phyloP scores from a whole-genome alignment of 2,797 vertebrate species.

The Heterohyrax brucei region DNA sequence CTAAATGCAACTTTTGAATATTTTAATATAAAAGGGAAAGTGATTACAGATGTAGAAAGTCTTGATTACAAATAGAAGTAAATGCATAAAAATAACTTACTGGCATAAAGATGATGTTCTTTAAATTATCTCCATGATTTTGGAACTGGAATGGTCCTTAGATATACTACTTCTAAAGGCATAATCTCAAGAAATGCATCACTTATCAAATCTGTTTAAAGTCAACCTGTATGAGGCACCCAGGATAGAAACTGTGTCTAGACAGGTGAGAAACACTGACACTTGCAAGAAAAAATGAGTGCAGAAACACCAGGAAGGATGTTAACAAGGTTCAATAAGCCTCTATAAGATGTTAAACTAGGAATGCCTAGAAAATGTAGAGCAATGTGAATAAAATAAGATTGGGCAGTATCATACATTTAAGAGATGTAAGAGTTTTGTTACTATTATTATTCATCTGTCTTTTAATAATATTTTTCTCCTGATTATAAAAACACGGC shows the following conservation, averaged over 20 bases:
- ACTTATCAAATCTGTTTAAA: slow-evolving; percentile 1
- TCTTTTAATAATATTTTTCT: not conserved
- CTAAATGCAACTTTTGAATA: not conserved
- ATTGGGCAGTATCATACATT: not conserved
- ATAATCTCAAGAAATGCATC: not conserved
- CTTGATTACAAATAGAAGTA: slow-evolving; percentile 45
- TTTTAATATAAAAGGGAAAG: slow-evolving; percentile 26
- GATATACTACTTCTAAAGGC: slow-evolving; percentile 8
- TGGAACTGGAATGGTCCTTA: not conserved
- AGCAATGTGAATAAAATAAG: slow-evolving; percentile 2
- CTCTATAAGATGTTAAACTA: not conserved
- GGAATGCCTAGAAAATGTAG: slow-evolving; percentile 17
- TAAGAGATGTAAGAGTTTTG: not conserved
- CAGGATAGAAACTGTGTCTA: not conserved
- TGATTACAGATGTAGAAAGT: not conserved
- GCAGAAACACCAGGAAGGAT: accelerated
- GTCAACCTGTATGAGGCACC: not conserved
- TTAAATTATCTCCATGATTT: not conserved
- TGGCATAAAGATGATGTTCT: not conserved
- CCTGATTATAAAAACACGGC: not conserved
- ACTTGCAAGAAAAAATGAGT: not conserved
- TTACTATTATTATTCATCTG: not conserved
- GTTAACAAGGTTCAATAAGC: not conserved
- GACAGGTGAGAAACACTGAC: not conserved
- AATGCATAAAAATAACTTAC: not conserved